Evolutionary conservation across 1,140 invertebrate species (phyloP).

Genomic region (Brachionus rotundiformis): DNA sequence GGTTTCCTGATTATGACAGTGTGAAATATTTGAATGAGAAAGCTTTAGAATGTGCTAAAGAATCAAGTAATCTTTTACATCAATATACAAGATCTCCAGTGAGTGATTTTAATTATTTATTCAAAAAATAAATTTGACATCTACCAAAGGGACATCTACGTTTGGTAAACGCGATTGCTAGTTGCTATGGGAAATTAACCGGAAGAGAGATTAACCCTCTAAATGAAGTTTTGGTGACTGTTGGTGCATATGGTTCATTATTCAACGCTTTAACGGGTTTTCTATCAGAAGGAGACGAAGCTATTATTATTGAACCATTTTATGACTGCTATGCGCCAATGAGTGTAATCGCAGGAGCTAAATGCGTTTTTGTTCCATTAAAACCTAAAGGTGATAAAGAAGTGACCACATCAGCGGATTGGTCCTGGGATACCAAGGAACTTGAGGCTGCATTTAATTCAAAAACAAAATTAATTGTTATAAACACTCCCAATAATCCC

Average conservation of each 20-base stretch:
- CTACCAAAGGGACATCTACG: slow-evolving; percentile 79
- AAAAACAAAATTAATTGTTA: slow-evolving; percentile 89
- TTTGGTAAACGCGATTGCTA: slow-evolving; percentile 78
- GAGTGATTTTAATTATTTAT: too few species aligned
- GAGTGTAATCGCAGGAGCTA: slow-evolving; percentile 81
- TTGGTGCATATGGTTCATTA: slow-evolving; percentile 84
- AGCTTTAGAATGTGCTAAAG: slow-evolving; percentile 71
- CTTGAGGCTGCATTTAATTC: slow-evolving; percentile 78
- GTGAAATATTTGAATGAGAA: slow-evolving; percentile 80
- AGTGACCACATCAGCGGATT: slow-evolving; percentile 74
- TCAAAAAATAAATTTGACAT: too few species aligned
- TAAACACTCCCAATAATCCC: slow-evolving; percentile 96
- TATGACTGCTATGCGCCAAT: slow-evolving; percentile 97
- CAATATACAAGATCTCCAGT: slow-evolving; percentile 76
- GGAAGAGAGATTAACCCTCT: slow-evolving; percentile 75
- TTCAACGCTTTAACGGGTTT: slow-evolving; percentile 77
- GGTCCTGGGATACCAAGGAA: slow-evolving; percentile 81
- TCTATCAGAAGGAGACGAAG: slow-evolving; percentile 80
- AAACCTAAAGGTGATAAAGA: slow-evolving; percentile 70
- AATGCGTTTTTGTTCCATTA: slow-evolving; percentile 82
- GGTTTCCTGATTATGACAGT: slow-evolving; percentile 89
- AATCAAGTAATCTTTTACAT: slow-evolving; percentile 76
- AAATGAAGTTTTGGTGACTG: slow-evolving; percentile 81
- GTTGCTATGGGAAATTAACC: slow-evolving; percentile 80
- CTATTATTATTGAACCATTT: slow-evolving; percentile 94